Evolutionary conservation across 2,113 vertebrate species (phyloP), one percentile per base, ranked within the genome.

Genomic region (Larimichthys polyactis): DNA sequence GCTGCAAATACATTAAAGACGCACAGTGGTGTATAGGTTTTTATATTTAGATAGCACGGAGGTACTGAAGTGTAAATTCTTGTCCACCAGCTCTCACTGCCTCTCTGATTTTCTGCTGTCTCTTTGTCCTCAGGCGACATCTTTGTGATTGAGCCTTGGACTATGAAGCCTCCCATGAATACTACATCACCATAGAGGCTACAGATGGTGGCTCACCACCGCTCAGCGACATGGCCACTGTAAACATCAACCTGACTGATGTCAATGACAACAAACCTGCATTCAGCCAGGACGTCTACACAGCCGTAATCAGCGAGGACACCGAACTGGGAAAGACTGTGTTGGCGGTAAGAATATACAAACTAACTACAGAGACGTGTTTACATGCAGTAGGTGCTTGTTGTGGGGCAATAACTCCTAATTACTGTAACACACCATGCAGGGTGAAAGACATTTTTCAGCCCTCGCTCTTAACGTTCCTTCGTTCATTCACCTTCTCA

Each of bases 141-240:
- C 88, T 99, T 98, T 84, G 82, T 99, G 86, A 96, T 99, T 51
- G 96, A 96, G 82, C 93, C 78, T 87, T 99, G 95, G 98, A 99
- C 93, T 99, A 97, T 16, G 98, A 99, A 91, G 93, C 82, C 17
- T 96, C 96, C 70, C 97, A 95, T n/a, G 98, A 97, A 49, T 99
- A 99, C 90, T 99, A 98, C 91, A 94, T 99, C 85, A 99, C 97
- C 0, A 88, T 99, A 8, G 97, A 99, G 91, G 98, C 98, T 65
- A 96, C 96, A 7, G 98, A 99, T 58, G 98, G 97, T 20, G 98
- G 98, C 74, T 95, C 96, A 0, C 97, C 98, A 1, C 95, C 97
- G 0, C 87, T 99, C 51, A 99, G 97, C 29, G 98, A 99, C 76
- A 95, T 99, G 75, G 97, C 97, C 4, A 97, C 97, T 0, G 97